Conservation (phyloP, 1,140 invertebrate species). For the Acromyrmex heyeri region DNA sequence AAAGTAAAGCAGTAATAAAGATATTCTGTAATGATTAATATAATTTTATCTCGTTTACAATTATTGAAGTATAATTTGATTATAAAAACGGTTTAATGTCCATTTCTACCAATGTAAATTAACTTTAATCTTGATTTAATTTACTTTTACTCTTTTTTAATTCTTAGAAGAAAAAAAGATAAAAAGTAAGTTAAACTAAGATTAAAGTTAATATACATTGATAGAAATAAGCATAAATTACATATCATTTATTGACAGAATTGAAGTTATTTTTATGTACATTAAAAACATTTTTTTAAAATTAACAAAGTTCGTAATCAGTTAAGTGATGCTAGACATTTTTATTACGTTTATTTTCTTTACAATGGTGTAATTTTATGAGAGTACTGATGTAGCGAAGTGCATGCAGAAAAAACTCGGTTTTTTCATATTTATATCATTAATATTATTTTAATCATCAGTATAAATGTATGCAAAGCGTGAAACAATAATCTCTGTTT, state of each 20-base stretch:
- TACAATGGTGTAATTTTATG: neutral
- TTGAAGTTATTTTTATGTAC: neutral
- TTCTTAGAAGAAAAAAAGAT: no score
- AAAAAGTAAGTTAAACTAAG: no score
- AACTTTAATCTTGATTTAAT: no score
- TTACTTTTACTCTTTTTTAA: no score
- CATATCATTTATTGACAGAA: neutral
- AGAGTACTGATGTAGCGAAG: neutral
- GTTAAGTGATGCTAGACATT: neutral
- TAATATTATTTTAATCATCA: neutral
- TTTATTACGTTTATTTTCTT: slow-evolving; percentile 5
- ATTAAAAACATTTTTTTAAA: neutral
- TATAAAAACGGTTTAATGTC: neutral
- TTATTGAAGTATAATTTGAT: neutral
- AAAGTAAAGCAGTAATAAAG: neutral
- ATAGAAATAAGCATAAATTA: neutral
- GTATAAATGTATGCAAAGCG: neutral
- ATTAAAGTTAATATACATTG: no score
- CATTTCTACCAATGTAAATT: no score
- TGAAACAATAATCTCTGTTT: neutral
- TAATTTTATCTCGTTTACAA: neutral
- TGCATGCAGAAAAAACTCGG: neutral
- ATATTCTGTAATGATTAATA: neutral
- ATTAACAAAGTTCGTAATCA: slow-evolving; percentile 5
- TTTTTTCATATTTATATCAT: neutral